Base-by-base conservation (phyloP, 2,888 invertebrate genomes). In the Bugula neritina region DNA sequence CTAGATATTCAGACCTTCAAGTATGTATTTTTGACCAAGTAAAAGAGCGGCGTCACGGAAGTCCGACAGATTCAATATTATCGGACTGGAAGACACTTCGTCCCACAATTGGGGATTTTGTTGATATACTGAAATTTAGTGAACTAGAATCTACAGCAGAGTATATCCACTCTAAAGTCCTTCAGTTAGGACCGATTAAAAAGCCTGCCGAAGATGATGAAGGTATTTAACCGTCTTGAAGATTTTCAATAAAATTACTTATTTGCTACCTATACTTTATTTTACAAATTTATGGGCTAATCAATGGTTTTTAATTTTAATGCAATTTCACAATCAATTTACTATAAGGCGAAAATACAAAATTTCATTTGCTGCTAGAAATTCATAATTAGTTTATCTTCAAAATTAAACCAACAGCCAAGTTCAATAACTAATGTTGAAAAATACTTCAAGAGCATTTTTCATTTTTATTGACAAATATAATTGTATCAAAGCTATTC, bases 21-120 rank as follows among this genome's bases (percentile, higher is more conserved):
- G 10, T 63, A 31, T 63, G 63, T 63, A 29, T 29, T 2, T 63
- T 63, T 63, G 63, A 63, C 31, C 21, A 63, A 63, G 63, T 25
- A n/a, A 63, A 63, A 31, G 63, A 63, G 31, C 63, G 31, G 3
- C 21, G 31, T 10, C 63, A 31, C 3, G 63, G 63, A 10, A 63
- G 63, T 31, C 63, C 63, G 1, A 63, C 63, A 25, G 63, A 63
- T 5, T 21, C 63, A 25, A 63, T 63, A 31, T 27, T 63, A 5
- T 25, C 21, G 10, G 63, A 63, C 34, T 63, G 63, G 63, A 63
- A 27, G n/a, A 25, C 63, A 10, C 31, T 63, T 27, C 2, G 63
- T 13, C 63, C 63, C 5, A 63, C 63, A 13, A 63, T 63, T 31
- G 63, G 63, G 10, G 63, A 63, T 10, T 63, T 63, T 25, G 21